These are phyloP conservation scores for Ypsolopha scabrella DNA, from an alignment of 2,888 invertebrate genomes.

Conservation along the genomic window DNA sequence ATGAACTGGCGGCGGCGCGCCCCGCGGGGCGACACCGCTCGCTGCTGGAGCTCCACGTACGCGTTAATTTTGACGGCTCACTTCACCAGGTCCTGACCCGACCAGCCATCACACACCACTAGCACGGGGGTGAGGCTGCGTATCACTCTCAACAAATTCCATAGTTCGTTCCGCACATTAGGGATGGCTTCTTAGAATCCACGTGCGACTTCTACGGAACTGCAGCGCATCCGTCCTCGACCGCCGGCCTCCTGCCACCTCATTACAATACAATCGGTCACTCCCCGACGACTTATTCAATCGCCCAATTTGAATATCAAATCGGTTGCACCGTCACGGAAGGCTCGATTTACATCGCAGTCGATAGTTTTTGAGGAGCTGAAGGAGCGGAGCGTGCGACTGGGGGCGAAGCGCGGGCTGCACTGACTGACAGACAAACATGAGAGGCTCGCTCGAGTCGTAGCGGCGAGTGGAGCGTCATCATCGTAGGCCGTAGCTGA, in stretches of 20 bases:
- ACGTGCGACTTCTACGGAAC: not conserved
- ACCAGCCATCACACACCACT: slow-evolving; percentile 38
- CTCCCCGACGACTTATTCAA: slow-evolving; percentile 33
- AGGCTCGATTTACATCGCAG: slow-evolving; percentile 12
- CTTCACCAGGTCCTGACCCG: slow-evolving; percentile 20
- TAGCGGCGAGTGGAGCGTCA: slow-evolving; percentile 20
- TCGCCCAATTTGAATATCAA: slow-evolving; percentile 41
- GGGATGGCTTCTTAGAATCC: not conserved
- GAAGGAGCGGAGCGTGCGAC: slow-evolving; percentile 29
- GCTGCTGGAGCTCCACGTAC: slow-evolving; percentile 50
- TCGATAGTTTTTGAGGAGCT: slow-evolving; percentile 11
- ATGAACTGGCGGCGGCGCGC: slow-evolving; percentile 61
- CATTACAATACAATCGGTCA: slow-evolving; percentile 42
- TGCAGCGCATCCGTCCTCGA: slow-evolving; percentile 10
- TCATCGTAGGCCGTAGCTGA: slow-evolving; percentile 26
- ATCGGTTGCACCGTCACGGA: slow-evolving; percentile 32
- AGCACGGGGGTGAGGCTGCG: slow-evolving; percentile 25
- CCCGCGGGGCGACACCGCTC: slow-evolving; percentile 57
- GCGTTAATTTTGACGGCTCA: slow-evolving; percentile 54
- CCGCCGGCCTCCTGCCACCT: slow-evolving; percentile 17
- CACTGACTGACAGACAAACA: slow-evolving; percentile 26
- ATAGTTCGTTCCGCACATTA: slow-evolving; percentile 17
- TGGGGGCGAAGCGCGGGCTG: slow-evolving; percentile 29
- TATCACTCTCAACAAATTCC: slow-evolving; percentile 31
- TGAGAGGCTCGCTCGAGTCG: slow-evolving; percentile 4